Base-by-base conservation (phyloP, 2,888 invertebrate species). In the Cryptocheilus praepositus region DNA sequence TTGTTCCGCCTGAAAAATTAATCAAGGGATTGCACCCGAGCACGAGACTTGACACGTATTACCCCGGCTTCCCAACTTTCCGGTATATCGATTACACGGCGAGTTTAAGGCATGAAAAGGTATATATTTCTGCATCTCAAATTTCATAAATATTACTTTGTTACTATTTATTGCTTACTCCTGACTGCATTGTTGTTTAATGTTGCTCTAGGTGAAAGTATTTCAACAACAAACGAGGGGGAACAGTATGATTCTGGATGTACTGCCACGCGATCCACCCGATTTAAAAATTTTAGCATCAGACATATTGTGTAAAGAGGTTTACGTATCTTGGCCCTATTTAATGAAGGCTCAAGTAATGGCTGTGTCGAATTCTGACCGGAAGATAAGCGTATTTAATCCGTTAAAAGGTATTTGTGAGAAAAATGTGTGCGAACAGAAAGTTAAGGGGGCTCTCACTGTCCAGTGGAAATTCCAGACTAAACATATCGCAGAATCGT, bases 261-360 rank as follows among this genome's bases (percentile, higher is more conserved):
- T 96, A n/a, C 82, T 91, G 5, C 88, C 87, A 0, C 89, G 90
- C 0, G 80, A 89, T 0, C 86, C 87, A 3, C 88, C 91, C 64
- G 87, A 90, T 75, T 74, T 92, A 70, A 89, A 91, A 46, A 86
- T 89, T 3, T 87, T 94, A 0, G 94, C 94, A 0, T 85, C 90
- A 7, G 90, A 93, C 51, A 87, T 94, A 45, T 86, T 98, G 13
- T 95, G 95, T 0, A 92, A 93, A 85, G 90, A 91, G 53, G 92
- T 98, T 1, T 95, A 93, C 90, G 95, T 96, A 3, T 93, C 93
- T 4, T 99, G 98, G 98, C 99, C 99, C 0, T 96, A 98, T 90
- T 91, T 99, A 61, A 91, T 92, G n/a, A 95, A 95, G 88, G 96
- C 96, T 16, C 93, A 92, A 82, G 93, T 95, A 2, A 87, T 92